Evolutionary conservation across 2,888 invertebrate species (phyloP), one percentile per base, ranked within the genome.

Genomic region (Sclerodermus sp.): DNA sequence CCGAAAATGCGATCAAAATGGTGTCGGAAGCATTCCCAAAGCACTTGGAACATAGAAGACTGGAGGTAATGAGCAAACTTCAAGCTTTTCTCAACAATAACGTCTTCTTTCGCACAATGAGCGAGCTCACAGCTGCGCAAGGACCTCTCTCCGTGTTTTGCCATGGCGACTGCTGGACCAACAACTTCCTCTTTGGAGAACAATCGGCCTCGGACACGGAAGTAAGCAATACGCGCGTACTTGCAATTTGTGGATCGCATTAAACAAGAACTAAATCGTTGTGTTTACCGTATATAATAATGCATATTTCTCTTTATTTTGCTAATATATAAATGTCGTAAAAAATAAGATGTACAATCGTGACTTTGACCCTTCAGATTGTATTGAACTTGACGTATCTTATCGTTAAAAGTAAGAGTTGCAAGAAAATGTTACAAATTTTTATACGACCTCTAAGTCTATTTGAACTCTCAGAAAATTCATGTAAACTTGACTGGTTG

Each of bases 151-250:
- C 87, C 0, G 87, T 88, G 1, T 86, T 89, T 58, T 85, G 87
- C 46, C 89, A 89, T 62, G 89, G 89, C 0, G 89, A 89, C 61
- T 88, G 88, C 67, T 89, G 88, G 88, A 87, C 87, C 0, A 89
- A 89, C 65, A 89, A 89, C 71, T 83, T 89, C 64, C 72, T 88
- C 16, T 88, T 87, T 67, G 81, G 82, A 57, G 85, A 86, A 57
- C 80, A 61, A 14, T 41, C 58, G 31, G 49, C 48, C 15, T 45
- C 66, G 10, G 57, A 70, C 42, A 29, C 55, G 3, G 66, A 71
- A 53, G 74, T 72, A 46, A 61, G 67, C 34, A n/a, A n/a, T 34
- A 3, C 10, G 4, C 23, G 8, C 3, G 23, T 8, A 34, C 10
- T 12, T 34, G 13, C 34, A 13, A n/a, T 34, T 4, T n/a, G 10